Conservation (phyloP, 92 coral and sea anemone species). For the Epizoanthus ramosus region DNA sequence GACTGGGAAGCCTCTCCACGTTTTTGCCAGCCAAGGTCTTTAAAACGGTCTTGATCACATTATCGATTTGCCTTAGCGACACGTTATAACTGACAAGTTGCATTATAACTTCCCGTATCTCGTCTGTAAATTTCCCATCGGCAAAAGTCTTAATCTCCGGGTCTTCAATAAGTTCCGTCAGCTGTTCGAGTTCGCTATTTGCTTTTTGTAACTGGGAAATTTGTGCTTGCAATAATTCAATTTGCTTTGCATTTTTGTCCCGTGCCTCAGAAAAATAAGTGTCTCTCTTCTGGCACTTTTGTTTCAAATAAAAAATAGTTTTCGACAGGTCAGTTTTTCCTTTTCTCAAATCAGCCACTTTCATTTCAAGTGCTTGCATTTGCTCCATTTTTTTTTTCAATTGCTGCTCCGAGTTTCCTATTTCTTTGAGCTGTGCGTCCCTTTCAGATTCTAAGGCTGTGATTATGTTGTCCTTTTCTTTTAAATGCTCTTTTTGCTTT, state of each 20-base stretch:
- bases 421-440: constrained; percentile 10
- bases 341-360: too few species aligned
- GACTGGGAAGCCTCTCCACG: too few species aligned
- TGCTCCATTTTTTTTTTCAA: constrained; percentile 8
- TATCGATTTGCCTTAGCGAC: too few species aligned
- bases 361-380: constrained; percentile 9
- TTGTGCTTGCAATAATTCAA: constrained; percentile 8
- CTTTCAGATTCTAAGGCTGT: constrained; percentile 18
- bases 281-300: constrained; percentile 19
- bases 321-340: too few species aligned
- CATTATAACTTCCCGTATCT: too few species aligned
- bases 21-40: too few species aligned
- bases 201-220: constrained; percentile 26
- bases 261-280: constrained; percentile 16
- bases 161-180: too few species aligned
- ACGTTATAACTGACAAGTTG: too few species aligned
- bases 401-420: constrained; percentile 10
- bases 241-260: constrained; percentile 26
- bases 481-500: background rate
- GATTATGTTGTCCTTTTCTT: constrained; percentile 9
- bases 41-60: too few species aligned
- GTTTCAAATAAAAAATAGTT: constrained; percentile 20
- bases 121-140: too few species aligned
- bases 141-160: too few species aligned
- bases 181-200: too few species aligned